Conservation (phyloP, 1,140 invertebrate species). For the Tetranychus urticae region DNA sequence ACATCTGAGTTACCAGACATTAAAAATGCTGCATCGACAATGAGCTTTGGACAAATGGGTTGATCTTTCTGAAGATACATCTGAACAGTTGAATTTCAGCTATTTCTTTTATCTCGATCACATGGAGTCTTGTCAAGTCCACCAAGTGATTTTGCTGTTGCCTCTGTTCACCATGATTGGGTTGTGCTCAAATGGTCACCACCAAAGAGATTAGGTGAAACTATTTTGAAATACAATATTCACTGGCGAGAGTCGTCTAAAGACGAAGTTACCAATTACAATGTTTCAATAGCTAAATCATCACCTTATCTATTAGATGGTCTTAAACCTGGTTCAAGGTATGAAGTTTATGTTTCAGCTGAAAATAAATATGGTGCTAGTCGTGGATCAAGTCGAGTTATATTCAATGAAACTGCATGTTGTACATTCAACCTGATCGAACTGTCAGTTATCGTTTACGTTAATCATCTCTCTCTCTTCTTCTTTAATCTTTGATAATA, state of each 20-base stretch:
- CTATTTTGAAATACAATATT: slow-evolving; percentile 40
- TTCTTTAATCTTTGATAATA: too few species aligned
- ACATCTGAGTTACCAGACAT: slow-evolving; percentile 14
- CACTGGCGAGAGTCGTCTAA: slow-evolving; percentile 31
- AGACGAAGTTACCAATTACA: slow-evolving; percentile 22
- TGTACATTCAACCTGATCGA: slow-evolving; percentile 21
- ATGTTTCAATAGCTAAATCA: slow-evolving; percentile 14
- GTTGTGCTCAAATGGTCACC: slow-evolving; percentile 49
- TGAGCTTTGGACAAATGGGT: slow-evolving; percentile 41
- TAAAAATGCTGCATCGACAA: slow-evolving; percentile 42
- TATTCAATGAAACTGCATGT: slow-evolving; percentile 53
- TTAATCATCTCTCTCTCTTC: too few species aligned
- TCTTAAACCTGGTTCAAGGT: slow-evolving; percentile 37
- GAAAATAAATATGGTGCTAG: slow-evolving; percentile 50
- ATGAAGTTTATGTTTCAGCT: slow-evolving; percentile 57
- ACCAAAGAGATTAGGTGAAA: slow-evolving; percentile 38
- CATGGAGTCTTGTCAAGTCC: slow-evolving; percentile 49
- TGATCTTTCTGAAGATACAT: slow-evolving; percentile 39
- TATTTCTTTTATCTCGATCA: slow-evolving; percentile 41
- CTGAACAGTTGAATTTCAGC: slow-evolving; percentile 40
- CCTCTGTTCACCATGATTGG: slow-evolving; percentile 42
- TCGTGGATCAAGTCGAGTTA: slow-evolving; percentile 39
- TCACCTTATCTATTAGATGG: slow-evolving; percentile 47
- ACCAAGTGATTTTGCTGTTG: slow-evolving; percentile 36
- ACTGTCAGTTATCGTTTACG: not conserved